phyloP scores from a whole-genome alignment of 2,797 vertebrate species.

The Syncerus caffer region DNA sequence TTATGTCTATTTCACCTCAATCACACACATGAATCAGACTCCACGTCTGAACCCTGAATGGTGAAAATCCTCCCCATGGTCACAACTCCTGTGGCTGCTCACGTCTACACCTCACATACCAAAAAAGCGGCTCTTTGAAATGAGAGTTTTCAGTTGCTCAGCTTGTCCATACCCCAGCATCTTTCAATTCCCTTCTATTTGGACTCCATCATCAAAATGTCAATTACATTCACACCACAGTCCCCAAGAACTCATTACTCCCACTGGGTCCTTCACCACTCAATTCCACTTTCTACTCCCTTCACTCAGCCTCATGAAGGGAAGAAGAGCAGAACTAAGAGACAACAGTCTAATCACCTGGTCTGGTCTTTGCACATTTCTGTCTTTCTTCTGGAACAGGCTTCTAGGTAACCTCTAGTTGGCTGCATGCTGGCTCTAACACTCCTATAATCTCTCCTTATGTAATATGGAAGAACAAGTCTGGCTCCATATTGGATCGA shows the following conservation, averaged over 20 bases:
- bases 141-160: neutral
- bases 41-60: rapidly evolving
- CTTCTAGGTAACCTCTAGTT: neutral
- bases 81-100: rapidly evolving
- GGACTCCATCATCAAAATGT: neutral
- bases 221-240: neutral
- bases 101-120: rapidly evolving
- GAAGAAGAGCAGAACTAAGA: neutral
- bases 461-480: neutral
- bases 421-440: too few species aligned
- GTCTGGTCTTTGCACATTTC: neutral
- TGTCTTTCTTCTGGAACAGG: neutral
- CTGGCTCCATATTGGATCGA: neutral
- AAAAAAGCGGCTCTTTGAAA: rapidly evolving
- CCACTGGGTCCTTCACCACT: neutral
- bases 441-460: neutral
- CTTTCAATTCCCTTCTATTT: neutral
- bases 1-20: neutral
- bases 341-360: too few species aligned
- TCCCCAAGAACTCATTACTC: neutral
- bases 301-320: neutral
- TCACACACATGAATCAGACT: neutral
- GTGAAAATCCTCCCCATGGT: neutral
- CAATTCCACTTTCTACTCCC: neutral
- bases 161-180: neutral